phyloP scores from a whole-genome alignment of 2,888 invertebrate species.

The Dolichomitus sp. region DNA sequence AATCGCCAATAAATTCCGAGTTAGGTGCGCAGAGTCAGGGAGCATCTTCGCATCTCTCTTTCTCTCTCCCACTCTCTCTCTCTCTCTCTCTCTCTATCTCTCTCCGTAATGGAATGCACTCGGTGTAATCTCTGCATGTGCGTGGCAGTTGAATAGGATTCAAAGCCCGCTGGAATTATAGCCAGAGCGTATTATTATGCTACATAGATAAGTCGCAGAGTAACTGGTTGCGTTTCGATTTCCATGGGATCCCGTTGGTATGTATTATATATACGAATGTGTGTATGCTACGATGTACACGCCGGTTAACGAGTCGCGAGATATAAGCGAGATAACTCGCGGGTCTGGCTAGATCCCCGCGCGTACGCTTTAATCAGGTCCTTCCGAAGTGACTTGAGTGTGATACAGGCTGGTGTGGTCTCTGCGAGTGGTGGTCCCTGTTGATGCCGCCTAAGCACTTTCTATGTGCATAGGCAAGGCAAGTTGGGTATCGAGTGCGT shows the following conservation, averaged over 20 bases:
- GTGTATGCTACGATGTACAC: background rate
- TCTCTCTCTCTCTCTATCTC: constrained; percentile 15
- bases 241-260: constrained; percentile 68
- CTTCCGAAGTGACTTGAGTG: constrained; percentile 41
- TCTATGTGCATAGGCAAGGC: constrained; percentile 40
- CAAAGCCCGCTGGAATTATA: constrained; percentile 47
- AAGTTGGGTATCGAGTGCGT: constrained; percentile 27
- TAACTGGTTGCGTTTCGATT: constrained; percentile 71
- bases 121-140: constrained; percentile 51
- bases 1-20: constrained; percentile 33
- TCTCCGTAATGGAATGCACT: constrained; percentile 53
- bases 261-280: constrained; percentile 19
- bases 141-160: constrained; percentile 52
- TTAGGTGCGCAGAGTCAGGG: constrained; percentile 16
- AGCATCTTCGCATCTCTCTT: background rate
- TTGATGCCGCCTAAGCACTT: constrained; percentile 37
- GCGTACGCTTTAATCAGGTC: constrained; percentile 54
- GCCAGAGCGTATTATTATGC: constrained; percentile 40
- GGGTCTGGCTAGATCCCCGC: constrained; percentile 31
- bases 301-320: constrained; percentile 42
- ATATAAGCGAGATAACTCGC: constrained; percentile 54
- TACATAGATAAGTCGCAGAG: constrained; percentile 39
- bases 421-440: constrained; percentile 1
- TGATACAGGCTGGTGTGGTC: constrained; percentile 29
- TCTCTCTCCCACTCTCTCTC: constrained; percentile 11